Evolutionary conservation across 2,888 invertebrate genomes (phyloP).

Genomic region (Protodeltote pygarga): DNA sequence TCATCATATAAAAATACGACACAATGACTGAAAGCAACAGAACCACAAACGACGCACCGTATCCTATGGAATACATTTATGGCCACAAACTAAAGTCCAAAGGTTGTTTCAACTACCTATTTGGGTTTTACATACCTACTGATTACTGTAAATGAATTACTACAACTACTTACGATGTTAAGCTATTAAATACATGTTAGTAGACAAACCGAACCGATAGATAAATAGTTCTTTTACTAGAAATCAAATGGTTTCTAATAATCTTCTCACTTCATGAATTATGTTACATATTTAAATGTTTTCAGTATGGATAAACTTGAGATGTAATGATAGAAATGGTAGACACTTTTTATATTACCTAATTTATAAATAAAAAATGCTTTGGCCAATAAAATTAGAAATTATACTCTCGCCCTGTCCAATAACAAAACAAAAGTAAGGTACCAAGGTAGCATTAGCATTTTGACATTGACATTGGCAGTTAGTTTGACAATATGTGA

Average conservation of each 20-base stretch:
- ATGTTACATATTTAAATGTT: slow-evolving; percentile 4
- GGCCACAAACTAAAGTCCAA: slow-evolving; percentile 62
- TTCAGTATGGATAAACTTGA: slow-evolving; percentile 2
- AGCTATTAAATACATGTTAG: not conserved
- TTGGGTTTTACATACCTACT: slow-evolving; percentile 12
- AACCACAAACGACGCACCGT: slow-evolving; percentile 55
- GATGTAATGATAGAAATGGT: slow-evolving; percentile 10
- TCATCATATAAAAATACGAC: slow-evolving; percentile 63
- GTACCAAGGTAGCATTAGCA: no score
- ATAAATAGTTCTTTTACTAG: no score
- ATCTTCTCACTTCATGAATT: not conserved
- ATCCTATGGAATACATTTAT: slow-evolving; percentile 40
- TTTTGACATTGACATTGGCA: slow-evolving; percentile 11
- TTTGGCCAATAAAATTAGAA: slow-evolving; percentile 20
- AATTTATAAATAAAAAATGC: slow-evolving; percentile 27
- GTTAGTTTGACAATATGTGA: not conserved
- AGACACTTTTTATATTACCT: slow-evolving; percentile 32
- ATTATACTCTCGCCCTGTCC: slow-evolving; percentile 9
- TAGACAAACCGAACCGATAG: not conserved
- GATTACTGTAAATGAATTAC: slow-evolving; percentile 7
- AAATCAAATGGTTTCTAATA: no score
- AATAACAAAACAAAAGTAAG: slow-evolving; percentile 27
- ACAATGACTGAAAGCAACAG: slow-evolving; percentile 63
- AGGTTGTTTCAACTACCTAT: slow-evolving; percentile 57
- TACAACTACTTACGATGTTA: not conserved